These are phyloP conservation scores for Hyalella azteca DNA, from an alignment of 2,888 invertebrate species.

Conservation along the genomic window DNA sequence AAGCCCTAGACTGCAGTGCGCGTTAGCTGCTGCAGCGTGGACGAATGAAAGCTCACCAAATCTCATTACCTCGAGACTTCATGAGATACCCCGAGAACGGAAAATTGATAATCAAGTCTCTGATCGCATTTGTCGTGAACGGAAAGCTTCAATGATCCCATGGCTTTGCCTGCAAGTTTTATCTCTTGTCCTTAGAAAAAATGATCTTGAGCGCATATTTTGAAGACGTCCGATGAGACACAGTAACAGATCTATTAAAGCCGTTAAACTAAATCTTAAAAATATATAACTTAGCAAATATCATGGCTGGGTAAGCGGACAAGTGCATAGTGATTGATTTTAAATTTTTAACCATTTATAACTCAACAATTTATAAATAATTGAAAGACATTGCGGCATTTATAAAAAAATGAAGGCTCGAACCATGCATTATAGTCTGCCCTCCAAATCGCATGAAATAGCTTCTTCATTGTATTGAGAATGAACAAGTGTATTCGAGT, in stretches of 20 bases:
- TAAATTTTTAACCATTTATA: too few relatives aligned
- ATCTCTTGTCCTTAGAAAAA: neutral
- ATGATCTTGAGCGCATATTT: neutral
- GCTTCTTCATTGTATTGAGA: too few relatives aligned
- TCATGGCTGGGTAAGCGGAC: too few relatives aligned
- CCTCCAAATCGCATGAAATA: too few relatives aligned
- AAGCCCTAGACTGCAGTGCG: neutral
- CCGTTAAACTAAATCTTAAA: neutral
- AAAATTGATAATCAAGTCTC: conserved; percentile 35
- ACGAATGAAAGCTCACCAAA: conserved; percentile 32
- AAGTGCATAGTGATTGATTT: too few relatives aligned
- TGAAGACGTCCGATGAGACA: too few relatives aligned
- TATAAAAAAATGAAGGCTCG: too few relatives aligned
- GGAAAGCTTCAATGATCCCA: conserved; percentile 29
- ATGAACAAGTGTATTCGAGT: too few relatives aligned
- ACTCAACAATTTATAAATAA: too few relatives aligned
- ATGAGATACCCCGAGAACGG: conserved; percentile 24
- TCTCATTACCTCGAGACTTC: conserved; percentile 36
- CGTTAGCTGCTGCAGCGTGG: conserved; percentile 21
- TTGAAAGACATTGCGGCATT: too few relatives aligned
- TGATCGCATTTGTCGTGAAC: conserved; percentile 12
- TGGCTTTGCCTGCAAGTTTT: neutral
- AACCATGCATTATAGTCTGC: too few relatives aligned
- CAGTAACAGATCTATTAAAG: neutral
- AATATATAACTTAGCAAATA: too few relatives aligned